phyloP scores from a whole-genome alignment of 2,888 invertebrate species.

The Ormia ochracea region DNA sequence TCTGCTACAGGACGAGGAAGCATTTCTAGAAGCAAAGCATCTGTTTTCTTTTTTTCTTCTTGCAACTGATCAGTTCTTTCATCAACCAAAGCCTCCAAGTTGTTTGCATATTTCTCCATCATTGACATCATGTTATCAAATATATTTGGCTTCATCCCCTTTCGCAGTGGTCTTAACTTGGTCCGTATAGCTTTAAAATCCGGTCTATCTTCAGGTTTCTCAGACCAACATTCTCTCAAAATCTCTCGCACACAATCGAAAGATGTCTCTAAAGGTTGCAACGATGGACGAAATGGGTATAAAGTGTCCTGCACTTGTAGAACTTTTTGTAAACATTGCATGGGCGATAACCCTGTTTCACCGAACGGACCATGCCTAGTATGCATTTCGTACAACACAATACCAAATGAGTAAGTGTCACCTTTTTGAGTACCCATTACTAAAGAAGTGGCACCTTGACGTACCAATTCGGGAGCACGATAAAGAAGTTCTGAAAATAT shows the following conservation, averaged over 20 bases:
- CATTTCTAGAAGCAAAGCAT: constrained; percentile 91
- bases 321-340: constrained; percentile 79
- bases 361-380: constrained; percentile 92
- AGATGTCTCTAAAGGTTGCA: constrained; percentile 86
- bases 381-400: constrained; percentile 92
- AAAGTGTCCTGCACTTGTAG: constrained; percentile 73
- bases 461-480: constrained; percentile 87
- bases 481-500: constrained; percentile 83
- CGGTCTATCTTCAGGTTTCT: constrained; percentile 86
- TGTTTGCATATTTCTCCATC: constrained; percentile 98
- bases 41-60: constrained; percentile 97
- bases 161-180: constrained; percentile 86
- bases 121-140: constrained; percentile 98
- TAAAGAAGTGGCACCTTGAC: constrained; percentile 76
- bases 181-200: constrained; percentile 90
- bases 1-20: constrained; percentile 93
- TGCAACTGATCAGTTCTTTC: constrained; percentile 94
- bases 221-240: constrained; percentile 91
- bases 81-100: constrained; percentile 94
- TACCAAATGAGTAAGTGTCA: constrained; percentile 91
- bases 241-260: constrained; percentile 93
- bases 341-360: constrained; percentile 81
- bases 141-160: constrained; percentile 97
- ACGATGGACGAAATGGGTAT: constrained; percentile 80
- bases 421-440: constrained; percentile 84